phyloP scores from a whole-genome alignment of 2,797 vertebrate genomes.

The Pangasius sanitwongsei region DNA sequence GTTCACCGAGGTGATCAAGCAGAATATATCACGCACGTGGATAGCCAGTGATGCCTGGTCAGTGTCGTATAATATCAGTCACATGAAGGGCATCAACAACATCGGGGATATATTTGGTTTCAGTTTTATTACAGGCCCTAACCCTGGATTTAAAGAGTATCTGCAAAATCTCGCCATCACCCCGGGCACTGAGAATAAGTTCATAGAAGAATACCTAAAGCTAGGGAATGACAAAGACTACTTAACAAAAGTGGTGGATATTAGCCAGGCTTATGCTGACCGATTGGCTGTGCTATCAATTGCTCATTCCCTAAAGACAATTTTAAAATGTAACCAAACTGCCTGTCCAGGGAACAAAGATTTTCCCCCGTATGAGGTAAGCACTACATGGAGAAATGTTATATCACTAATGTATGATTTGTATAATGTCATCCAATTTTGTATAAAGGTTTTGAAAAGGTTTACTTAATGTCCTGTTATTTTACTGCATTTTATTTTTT shows the following conservation, averaged over 20 bases:
- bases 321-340: conserved; percentile 65
- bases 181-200: conserved; percentile 64
- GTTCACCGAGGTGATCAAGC: conserved; percentile 66
- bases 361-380: conserved; percentile 70
- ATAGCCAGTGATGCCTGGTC: conserved; percentile 72
- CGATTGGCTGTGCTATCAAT: conserved; percentile 63
- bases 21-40: conserved; percentile 67
- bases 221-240: conserved; percentile 67
- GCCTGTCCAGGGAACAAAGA: conserved; percentile 60
- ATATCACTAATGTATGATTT: neutral
- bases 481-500: conserved; percentile 2
- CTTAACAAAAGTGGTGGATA: conserved; percentile 53
- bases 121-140: conserved; percentile 61
- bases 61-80: conserved; percentile 50
- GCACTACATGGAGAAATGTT: neutral
- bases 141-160: conserved; percentile 64
- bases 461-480: neutral
- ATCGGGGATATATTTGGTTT: conserved; percentile 72
- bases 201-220: conserved; percentile 70
- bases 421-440: neutral
- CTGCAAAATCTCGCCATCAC: conserved; percentile 60
- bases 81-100: conserved; percentile 64
- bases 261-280: conserved; percentile 46
- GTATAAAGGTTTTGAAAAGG: neutral
- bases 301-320: conserved; percentile 62